phyloP scores from a whole-genome alignment of 2,888 invertebrate genomes.

The Sinotaia quadrata region DNA sequence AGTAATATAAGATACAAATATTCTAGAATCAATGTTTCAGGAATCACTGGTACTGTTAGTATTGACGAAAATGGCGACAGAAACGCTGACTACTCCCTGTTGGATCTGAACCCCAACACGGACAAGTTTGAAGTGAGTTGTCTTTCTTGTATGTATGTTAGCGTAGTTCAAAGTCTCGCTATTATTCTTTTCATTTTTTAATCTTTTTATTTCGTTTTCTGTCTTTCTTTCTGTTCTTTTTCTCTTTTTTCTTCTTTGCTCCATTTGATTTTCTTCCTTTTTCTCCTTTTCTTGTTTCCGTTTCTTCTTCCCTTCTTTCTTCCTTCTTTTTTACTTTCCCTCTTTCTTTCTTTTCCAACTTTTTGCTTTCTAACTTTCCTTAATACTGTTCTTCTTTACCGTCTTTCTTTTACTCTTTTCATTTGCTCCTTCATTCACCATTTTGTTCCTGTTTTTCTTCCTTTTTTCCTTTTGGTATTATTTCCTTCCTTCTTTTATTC shows the following conservation, averaged over 20 bases:
- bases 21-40: conserved; percentile 72
- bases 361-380: not conserved
- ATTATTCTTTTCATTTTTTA: not conserved
- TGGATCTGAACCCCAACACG: conserved; percentile 89
- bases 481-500: not conserved
- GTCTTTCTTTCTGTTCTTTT: not conserved
- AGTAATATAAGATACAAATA: not conserved
- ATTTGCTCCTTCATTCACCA: not conserved
- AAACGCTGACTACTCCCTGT: conserved; percentile 91
- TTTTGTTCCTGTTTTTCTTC: not conserved
- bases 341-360: not conserved
- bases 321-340: conserved; percentile 1
- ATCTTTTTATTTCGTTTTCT: too few species aligned
- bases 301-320: not conserved
- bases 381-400: not conserved
- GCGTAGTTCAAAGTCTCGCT: too few species aligned
- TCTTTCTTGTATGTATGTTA: not conserved
- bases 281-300: conserved; percentile 3
- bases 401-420: not conserved
- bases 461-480: not conserved
- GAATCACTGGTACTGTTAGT: conserved; percentile 92
- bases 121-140: conserved; percentile 83
- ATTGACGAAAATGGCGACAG: conserved; percentile 96
- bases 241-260: conserved; percentile 8
- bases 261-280: not conserved